Percentiles rank a stretch among this genome's conserved stretches.
Evolutionary conservation across 2,113 vertebrate genomes (phyloP).

Genomic region (Himantopus leucocephalus): DNA sequence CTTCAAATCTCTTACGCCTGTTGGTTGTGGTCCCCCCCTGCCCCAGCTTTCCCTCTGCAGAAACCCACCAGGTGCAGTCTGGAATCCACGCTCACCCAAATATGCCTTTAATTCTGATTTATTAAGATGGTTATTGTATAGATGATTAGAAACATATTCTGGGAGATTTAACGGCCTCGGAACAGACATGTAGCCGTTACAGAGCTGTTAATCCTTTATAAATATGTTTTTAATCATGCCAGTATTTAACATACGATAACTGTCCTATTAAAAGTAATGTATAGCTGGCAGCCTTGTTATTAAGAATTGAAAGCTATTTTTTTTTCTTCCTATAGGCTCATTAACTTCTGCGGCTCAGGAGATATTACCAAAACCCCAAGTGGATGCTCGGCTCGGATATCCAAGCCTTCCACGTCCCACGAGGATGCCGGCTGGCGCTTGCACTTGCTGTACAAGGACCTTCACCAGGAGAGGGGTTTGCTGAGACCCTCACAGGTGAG

Average conservation of each 20-base stretch:
- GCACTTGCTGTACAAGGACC: not conserved
- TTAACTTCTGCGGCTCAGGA: slow-evolving; percentile 33
- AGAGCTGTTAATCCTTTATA: slow-evolving; percentile 69
- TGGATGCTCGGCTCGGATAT: not conserved
- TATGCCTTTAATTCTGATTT: slow-evolving; percentile 47
- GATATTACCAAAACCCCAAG: not conserved
- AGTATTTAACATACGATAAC: slow-evolving; percentile 37
- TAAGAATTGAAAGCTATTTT: not conserved
- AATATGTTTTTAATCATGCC: slow-evolving; percentile 68
- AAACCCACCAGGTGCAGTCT: not conserved
- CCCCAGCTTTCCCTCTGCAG: not conserved
- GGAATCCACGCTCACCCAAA: slow-evolving; percentile 2
- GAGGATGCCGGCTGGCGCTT: not conserved
- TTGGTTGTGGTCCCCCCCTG: not conserved
- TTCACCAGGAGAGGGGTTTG: not conserved
- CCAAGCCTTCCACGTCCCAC: not conserved
- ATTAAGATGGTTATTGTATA: slow-evolving; percentile 24
- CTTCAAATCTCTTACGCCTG: not conserved
- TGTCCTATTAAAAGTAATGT: slow-evolving; percentile 40
- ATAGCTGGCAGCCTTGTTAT: not conserved
- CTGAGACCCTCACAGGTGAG: not conserved
- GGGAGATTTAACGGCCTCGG: slow-evolving; percentile 14
- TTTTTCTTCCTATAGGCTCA: not conserved
- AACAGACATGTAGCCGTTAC: slow-evolving; percentile 39
- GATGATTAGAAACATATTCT: slow-evolving; percentile 61